Evolutionary conservation across 2,888 invertebrate genomes (phyloP), one percentile per base, ranked within the genome.

Genomic region (Fragum fragum): DNA sequence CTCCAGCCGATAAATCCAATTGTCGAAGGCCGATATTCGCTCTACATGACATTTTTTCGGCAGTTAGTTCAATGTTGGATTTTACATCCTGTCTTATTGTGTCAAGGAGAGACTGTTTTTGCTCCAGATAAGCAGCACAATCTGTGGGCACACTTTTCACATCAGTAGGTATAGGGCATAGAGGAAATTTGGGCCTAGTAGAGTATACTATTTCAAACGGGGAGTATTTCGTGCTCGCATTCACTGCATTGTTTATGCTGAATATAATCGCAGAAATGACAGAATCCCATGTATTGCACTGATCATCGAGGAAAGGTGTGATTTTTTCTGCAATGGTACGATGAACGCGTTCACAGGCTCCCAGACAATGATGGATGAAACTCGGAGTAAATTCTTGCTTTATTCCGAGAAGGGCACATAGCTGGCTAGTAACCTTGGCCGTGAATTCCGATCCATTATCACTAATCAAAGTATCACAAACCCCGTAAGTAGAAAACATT

Each of bases 181-280:
- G 57, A 23, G 82, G 84, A 73, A 83, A 84, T 59, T 76, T 78
- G 14, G 77, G 79, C 21, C 87, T 52, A 18, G 71, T 66, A 2
- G 61, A 80, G 70, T 70, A 81, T 32, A 82, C 2, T 1, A 86
- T 74, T 47, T 87, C 82, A 81, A 78, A 82, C 21, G 84, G 84
- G n/a, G 84, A 80, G 29, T 69, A 84, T 16, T 80, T 82, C 47
- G 47, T 18, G 69, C 72, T 32, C 16, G 83, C 5, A 57, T 85
- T 71, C 6, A 76, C 82, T 39, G 77, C n/a, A 39, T 73, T 72
- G 55, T 86, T 86, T 55, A 82, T 82, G n/a, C 82, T 70, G 66
- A 87, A 83, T 3, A 81, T 73, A 23, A 83, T 79, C 53, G 63
- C 55, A 42, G 23, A 47, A 9, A 39, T 9, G 14, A 9, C 6